Conservation (phyloP, 2,797 vertebrate species). For the Cryptoblepharus egeriae region DNA sequence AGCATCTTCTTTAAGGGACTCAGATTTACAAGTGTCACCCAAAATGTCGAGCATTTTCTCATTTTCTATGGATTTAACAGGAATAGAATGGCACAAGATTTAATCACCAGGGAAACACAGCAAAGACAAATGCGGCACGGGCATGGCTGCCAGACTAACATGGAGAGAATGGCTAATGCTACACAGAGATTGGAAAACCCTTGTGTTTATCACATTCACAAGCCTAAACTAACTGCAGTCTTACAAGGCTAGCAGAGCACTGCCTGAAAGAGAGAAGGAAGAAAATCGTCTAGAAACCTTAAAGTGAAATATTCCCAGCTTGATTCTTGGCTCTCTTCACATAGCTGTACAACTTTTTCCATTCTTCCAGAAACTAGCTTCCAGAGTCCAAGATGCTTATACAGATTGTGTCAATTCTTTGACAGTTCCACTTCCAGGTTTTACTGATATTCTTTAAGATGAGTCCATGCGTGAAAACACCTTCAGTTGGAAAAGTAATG, state of each 20-base stretch:
- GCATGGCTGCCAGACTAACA: conserved; percentile 89
- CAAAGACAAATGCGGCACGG: conserved; percentile 94
- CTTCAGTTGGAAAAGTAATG: conserved; percentile 42
- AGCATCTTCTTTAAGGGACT: conserved; percentile 93
- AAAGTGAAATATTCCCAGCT: conserved; percentile 28
- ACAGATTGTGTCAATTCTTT: conserved; percentile 39
- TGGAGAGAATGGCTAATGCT: conserved; percentile 78
- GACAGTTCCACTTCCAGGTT: conserved; percentile 45
- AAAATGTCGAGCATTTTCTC: conserved; percentile 96
- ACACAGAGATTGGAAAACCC: conserved; percentile 88
- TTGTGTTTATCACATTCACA: conserved; percentile 78
- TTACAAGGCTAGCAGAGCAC: conserved; percentile 39
- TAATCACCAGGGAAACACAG: conserved; percentile 96
- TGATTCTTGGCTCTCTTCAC: conserved; percentile 48
- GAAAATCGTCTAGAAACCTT: conserved; percentile 60
- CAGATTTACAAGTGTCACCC: conserved; percentile 98
- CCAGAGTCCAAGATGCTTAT: conserved; percentile 49
- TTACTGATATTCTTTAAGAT: conserved; percentile 47
- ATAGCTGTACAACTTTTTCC: conserved; percentile 12
- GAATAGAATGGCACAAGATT: conserved; percentile 99
- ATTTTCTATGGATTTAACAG: conserved; percentile 99
- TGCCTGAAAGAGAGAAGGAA: conserved; percentile 76
- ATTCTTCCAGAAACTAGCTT: conserved; percentile 54
- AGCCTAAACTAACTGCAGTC: conserved; percentile 65
- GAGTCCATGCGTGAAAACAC: conserved; percentile 56